These are phyloP conservation scores for Eupristina koningsbergeri DNA, from an alignment of 1,140 invertebrate species.

Conservation along the genomic window DNA sequence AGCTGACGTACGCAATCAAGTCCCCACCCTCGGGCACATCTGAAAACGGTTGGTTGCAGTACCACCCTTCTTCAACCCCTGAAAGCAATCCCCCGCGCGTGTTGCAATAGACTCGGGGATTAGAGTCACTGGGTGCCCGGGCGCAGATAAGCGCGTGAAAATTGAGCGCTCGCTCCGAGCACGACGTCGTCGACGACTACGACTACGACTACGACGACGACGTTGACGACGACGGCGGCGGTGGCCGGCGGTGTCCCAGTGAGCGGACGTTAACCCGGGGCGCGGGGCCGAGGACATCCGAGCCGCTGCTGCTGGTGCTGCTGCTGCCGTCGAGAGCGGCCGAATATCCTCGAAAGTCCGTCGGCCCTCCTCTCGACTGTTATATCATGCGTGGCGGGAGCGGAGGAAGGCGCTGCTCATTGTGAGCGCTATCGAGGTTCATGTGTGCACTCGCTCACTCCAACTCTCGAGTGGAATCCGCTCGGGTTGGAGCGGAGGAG, in stretches of 20 bases:
- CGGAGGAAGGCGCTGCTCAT: not conserved
- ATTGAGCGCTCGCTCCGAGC: not conserved
- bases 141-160: not conserved
- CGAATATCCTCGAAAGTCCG: constrained; percentile 34
- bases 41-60: too few species aligned
- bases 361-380: not conserved
- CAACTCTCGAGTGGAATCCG: too few species aligned
- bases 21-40: too few species aligned
- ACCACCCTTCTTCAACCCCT: too few species aligned
- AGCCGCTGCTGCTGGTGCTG: constrained; percentile 38
- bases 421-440: not conserved
- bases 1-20: too few species aligned
- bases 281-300: constrained; percentile 68
- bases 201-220: constrained; percentile 69
- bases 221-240: constrained; percentile 62
- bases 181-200: constrained; percentile 46
- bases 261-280: constrained; percentile 71
- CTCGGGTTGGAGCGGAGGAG: too few species aligned
- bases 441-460: too few species aligned
- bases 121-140: not conserved
- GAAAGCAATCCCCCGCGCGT: not conserved
- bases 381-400: not conserved
- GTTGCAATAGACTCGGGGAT: not conserved
- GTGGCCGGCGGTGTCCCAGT: constrained; percentile 70
- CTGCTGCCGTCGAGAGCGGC: constrained; percentile 29